Base-by-base conservation (phyloP, 2,888 invertebrate genomes). In the Dicyrtoma fusca region DNA sequence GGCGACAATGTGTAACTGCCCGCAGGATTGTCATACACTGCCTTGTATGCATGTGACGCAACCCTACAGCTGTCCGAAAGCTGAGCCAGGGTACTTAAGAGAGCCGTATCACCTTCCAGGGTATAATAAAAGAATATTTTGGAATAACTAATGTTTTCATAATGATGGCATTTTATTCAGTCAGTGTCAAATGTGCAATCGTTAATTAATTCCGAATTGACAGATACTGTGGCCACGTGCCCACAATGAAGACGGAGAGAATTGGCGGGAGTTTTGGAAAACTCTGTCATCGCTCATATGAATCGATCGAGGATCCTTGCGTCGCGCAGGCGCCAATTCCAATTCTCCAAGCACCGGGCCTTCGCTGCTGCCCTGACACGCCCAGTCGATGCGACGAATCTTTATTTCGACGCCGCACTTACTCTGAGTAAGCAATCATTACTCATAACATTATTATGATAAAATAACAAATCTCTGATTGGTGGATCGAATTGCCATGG, bases 21-120 rank as follows among this genome's bases (percentile, higher is more conserved):
- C 19, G 53, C n/a, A n/a, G n/a, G n/a, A n/a, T n/a, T 66, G 66
- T 13, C 51, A 51, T 47, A 66, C 66, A 14, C 49, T 66, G 13
- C 66, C 66, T 17, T 66, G 51, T 53, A 49, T 51, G 49, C 47
- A 66, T 53, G 66, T 66, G 3, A 51, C 70, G 1, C 47, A 62
- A n/a, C 25, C 70, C 2, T 70, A 70, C 11, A 21, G 74, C 55
- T 76, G 76, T 59, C 75, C 73, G 2, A 2, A 2, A 1, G 42
- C 72, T 1, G 14, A 25, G 10, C 77, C 79, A 11, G 79, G 79
- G 0, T 76, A 66, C 59, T 26, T 79, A 1, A 71, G 72, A n/a
- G 73, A 79, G 45, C 79, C 79, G 0, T 75, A 77, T 53, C 79
- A 77, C 34, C 42, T 79, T 10, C 79, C 77, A 6, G 79, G 74